Base-by-base conservation (phyloP, 2,888 invertebrate genomes). In the Eudasyphora cyanicolor region DNA sequence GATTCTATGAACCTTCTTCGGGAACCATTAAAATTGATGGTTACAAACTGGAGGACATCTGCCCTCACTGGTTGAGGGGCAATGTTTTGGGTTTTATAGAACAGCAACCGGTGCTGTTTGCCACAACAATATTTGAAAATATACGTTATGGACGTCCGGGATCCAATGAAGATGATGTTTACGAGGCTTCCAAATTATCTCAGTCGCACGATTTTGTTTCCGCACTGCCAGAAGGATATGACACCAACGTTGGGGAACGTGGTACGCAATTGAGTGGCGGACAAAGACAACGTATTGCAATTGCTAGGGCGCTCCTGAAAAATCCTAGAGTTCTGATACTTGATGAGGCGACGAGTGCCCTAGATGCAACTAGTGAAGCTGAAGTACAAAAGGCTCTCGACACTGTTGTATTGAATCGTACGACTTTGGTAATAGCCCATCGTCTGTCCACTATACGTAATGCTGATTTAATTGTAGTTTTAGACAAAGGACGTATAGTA, bases 311-410 rank as follows among this genome's bases (percentile, higher is more conserved):
- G 0, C 93, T 99, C 54, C 92, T 99, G 0, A 99, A 98, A 91
- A 95, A 97, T 90, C 98, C 99, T 0, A 94, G 96, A 1, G 94
- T 98, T 78, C 93, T 99, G 69, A 95, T 98, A 89, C 92, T 99
- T 79, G 99, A 99, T 91, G 99, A 99, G 93, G 98, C 99, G 14
- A 99, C 99, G 0, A 98, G 98, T 93, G 98, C 98, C 0, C 92
- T 98, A 85, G 98, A 98, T 93, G 95, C 97, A 0, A 97, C 97
- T 86, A 98, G 98, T 71, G 99, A 99, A 92, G 95, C 96, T 88
- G 94, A 96, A 32, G 98, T 98, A 0, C 98, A 98, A 89, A 95
- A 95, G 54, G 98, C 99, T 0, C 90, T 99, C 67, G 98, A 98
- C 88, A 94, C 94, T 10, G 97, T 96, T 0, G 94, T 96, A 6